Evolutionary conservation across 2,113 vertebrate genomes (phyloP).

Genomic region (Cnemophilus loriae): DNA sequence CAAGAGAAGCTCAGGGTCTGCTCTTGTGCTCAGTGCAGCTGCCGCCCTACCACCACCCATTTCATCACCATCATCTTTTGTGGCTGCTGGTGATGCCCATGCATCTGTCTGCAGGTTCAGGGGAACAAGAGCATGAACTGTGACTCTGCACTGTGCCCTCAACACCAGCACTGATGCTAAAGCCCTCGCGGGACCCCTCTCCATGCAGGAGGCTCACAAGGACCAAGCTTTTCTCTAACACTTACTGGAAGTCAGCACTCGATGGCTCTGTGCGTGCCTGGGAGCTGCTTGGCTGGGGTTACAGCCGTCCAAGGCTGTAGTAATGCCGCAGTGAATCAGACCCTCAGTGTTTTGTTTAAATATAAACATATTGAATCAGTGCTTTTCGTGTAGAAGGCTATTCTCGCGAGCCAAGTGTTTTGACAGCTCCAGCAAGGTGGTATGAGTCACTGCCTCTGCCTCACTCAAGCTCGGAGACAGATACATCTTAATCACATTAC

Average conservation of each 20-base stretch:
- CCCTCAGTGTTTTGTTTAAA: constrained; percentile 46
- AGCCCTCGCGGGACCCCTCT: not conserved
- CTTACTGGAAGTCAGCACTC: not conserved
- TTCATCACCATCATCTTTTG: rapidly evolving
- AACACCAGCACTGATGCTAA: not conserved
- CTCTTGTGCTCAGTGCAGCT: not conserved
- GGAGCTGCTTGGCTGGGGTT: not conserved
- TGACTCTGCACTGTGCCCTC: not conserved
- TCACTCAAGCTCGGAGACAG: constrained; percentile 21
- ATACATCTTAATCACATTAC: constrained; percentile 53
- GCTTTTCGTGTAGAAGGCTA: constrained; percentile 49
- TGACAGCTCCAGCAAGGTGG: constrained; percentile 60
- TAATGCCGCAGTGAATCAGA: constrained; percentile 56
- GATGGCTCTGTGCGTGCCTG: not conserved
- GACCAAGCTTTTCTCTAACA: not conserved
- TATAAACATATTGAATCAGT: constrained; percentile 57
- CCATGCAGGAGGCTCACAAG: not conserved
- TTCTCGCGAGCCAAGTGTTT: constrained; percentile 54
- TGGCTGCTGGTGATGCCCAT: not conserved
- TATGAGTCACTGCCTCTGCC: constrained; percentile 52
- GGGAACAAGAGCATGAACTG: rapidly evolving
- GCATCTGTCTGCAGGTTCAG: not conserved
- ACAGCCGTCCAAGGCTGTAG: not conserved
- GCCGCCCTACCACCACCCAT: not conserved
- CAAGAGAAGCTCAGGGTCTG: not conserved